Percentiles rank a stretch among this genome's conserved stretches.
These are phyloP conservation scores for Gibbula magus DNA, from an alignment of 2,888 invertebrate genomes.

Conservation along the genomic window DNA sequence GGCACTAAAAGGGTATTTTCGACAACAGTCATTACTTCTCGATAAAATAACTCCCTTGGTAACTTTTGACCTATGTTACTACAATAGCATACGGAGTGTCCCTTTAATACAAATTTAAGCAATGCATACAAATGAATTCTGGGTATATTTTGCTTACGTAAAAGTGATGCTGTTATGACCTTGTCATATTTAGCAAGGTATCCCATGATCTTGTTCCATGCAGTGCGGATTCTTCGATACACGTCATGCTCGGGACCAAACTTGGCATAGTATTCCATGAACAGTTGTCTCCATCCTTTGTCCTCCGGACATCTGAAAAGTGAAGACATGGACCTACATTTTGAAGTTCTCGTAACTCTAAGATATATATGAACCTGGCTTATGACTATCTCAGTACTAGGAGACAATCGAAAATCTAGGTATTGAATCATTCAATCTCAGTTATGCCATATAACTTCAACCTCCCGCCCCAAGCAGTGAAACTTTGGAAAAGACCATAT, in stretches of 20 bases:
- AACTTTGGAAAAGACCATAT: no score
- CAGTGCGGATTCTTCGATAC: constrained; percentile 48
- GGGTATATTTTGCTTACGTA: constrained; percentile 27
- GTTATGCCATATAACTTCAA: no score
- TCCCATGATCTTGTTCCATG: constrained; percentile 57
- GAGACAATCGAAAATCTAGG: no score
- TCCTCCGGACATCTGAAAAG: constrained; percentile 26
- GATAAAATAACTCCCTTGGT: no score
- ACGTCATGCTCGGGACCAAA: constrained; percentile 43
- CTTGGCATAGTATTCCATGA: constrained; percentile 46
- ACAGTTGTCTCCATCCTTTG: constrained; percentile 54
- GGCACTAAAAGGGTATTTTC: no score
- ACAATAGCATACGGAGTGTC: no score
- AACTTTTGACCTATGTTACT: no score
- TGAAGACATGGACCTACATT: neutral
- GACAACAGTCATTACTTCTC: no score
- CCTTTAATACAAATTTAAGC: no score
- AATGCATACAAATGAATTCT: no score
- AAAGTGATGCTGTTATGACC: constrained; percentile 29
- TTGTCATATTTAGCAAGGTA: constrained; percentile 44
- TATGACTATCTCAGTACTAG: neutral
- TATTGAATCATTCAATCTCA: no score
- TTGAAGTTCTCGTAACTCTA: neutral
- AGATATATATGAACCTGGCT: neutral
- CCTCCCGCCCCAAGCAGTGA: no score